Base-by-base conservation (phyloP, 2,797 vertebrate species). In the Pteropus rufus region DNA sequence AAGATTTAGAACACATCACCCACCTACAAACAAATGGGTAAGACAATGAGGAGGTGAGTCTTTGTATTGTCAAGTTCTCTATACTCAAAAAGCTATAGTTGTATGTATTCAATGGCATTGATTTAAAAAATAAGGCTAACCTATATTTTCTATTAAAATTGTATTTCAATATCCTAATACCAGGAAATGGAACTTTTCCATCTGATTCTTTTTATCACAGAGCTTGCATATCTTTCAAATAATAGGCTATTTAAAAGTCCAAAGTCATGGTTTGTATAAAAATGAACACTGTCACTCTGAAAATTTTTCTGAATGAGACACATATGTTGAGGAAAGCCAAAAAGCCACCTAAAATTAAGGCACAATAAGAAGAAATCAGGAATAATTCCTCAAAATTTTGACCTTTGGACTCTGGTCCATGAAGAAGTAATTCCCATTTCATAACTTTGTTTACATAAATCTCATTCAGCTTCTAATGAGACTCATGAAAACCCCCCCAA, bases 301-400 rank as follows among this genome's bases (percentile, higher is more conserved):
- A 86, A 89, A 24, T 46, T 87, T 82, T 93, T 64, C 89, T 58
- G 14, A 88, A 93, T 77, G n/a, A 89, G 41, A 92, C 10, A 91
- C 21, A 10, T 52, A n/a, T 1, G 18, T 15, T 62, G 34, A 34
- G 1, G 18, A 82, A 93, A 95, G 41, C 52, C 24, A 94, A 96
- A 96, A 54, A 70, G n/a, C 15, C n/a, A 88, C 9, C 7, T n/a
- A 34, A 96, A 95, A 83, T 83, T 91, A 91, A 81, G 39, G n/a
- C 4, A 72, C 3, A 94, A 6, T 60, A 79, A 95, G 4, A 96
- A 80, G 18, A 89, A 46, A 85, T 70, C n/a, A 94, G 76, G 92
- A 95, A 88, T 70, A 83, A 83, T 60, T 80, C 26, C 31, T 91
- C 44, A 88, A 73, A 92, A n/a, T 82, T 84, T 26, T 65, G 34